A percentile compares a stretch with the other conserved stretches of the same genome.
Evolutionary conservation across 2,888 invertebrate species (phyloP).

Genomic region (Monopis laevigella): DNA sequence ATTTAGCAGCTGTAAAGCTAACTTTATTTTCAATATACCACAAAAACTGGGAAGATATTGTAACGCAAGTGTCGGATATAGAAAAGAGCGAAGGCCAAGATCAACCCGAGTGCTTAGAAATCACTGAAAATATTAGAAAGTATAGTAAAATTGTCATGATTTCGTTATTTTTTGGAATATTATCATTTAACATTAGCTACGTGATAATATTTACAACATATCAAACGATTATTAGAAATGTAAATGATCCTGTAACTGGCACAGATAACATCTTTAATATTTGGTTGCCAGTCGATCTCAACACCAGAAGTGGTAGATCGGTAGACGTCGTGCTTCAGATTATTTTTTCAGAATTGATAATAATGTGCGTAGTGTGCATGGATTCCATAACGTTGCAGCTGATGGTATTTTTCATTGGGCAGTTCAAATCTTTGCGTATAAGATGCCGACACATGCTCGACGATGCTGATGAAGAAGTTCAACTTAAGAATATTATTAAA

Average conservation of each 20-base stretch:
- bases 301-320: neutral
- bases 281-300: neutral
- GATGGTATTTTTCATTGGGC: conserved; percentile 1
- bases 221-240: neutral
- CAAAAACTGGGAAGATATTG: neutral
- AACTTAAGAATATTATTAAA: neutral
- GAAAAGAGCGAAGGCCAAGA: neutral
- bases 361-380: neutral
- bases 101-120: neutral
- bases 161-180: neutral
- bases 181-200: neutral
- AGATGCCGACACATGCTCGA: neutral
- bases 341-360: neutral
- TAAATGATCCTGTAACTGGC: neutral
- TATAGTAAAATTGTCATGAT: neutral
- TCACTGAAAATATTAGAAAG: neutral
- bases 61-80: neutral
- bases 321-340: neutral
- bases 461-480: neutral
- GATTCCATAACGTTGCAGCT: neutral
- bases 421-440: conserved; percentile 1
- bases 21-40: neutral
- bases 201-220: neutral
- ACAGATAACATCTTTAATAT: neutral
- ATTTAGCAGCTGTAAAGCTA: neutral